A percentile compares a stretch with the other conserved stretches of the same genome.
Conservation (phyloP, 2,888 invertebrate genomes). For the Nomada flava region DNA sequence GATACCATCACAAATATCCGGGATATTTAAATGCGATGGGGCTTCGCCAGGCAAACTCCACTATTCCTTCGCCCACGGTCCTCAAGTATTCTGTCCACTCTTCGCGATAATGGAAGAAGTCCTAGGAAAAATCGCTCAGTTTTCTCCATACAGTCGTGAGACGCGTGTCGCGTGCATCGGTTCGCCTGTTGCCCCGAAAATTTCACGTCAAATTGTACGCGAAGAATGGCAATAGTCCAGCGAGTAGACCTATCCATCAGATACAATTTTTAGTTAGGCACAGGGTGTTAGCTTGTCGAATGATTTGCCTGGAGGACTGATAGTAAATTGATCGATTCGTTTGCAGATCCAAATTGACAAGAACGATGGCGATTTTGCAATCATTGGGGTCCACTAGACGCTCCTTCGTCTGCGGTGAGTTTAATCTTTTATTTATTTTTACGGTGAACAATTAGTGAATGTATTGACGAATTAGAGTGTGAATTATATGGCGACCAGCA, state of each 20-base stretch:
- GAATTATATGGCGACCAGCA: neutral
- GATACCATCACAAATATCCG: slow-evolving; percentile 56
- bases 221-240: slow-evolving; percentile 41
- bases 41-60: slow-evolving; percentile 55
- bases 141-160: slow-evolving; percentile 51
- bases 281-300: neutral
- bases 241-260: neutral
- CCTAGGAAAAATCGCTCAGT: slow-evolving; percentile 69
- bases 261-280: neutral
- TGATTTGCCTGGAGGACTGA: neutral
- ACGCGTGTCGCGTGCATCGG: slow-evolving; percentile 45
- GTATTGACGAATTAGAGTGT: neutral
- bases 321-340: neutral
- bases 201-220: slow-evolving; percentile 3
- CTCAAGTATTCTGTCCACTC: slow-evolving; percentile 65
- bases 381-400: neutral
- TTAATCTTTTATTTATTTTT: neutral
- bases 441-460: neutral
- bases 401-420: slow-evolving; percentile 43
- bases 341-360: slow-evolving; percentile 33
- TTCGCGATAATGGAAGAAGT: slow-evolving; percentile 68
- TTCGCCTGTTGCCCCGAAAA: neutral
- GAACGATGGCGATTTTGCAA: slow-evolving; percentile 31
- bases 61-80: slow-evolving; percentile 63
- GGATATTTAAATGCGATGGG: slow-evolving; percentile 65